phyloP scores from a whole-genome alignment of 1,140 invertebrate genomes.

The Homarus americanus region DNA sequence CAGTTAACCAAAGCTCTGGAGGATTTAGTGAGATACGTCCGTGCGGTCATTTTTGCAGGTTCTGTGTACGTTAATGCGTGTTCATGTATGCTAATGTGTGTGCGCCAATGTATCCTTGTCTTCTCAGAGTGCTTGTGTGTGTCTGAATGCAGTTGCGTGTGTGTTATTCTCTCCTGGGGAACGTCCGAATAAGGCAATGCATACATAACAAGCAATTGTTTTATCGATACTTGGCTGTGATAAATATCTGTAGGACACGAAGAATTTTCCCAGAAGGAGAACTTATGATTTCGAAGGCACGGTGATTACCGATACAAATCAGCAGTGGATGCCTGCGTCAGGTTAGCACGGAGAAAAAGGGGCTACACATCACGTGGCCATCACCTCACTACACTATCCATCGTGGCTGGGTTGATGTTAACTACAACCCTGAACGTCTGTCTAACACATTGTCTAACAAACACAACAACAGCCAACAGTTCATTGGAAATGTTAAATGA shows the following conservation, averaged over 20 bases:
- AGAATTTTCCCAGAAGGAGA: constrained; percentile 23
- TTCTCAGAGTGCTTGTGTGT: too few species aligned
- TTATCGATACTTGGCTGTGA: not conserved
- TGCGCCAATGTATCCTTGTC: too few species aligned
- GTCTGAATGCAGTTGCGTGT: not conserved
- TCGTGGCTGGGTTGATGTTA: not conserved
- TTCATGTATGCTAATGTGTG: too few species aligned
- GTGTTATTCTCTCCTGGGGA: not conserved
- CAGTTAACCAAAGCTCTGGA: too few species aligned
- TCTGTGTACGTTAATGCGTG: too few species aligned
- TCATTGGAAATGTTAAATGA: not conserved
- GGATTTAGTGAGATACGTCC: too few species aligned
- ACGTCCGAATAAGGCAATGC: not conserved
- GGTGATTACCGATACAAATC: constrained; percentile 47
- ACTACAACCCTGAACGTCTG: not conserved
- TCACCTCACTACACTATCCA: not conserved
- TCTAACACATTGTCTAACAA: not conserved
- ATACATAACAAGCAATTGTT: not conserved
- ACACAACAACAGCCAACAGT: not conserved
- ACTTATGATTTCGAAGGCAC: constrained; percentile 37
- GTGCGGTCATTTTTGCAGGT: too few species aligned
- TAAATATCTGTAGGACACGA: not conserved
- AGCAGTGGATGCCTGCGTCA: constrained; percentile 16
- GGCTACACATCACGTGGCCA: not conserved
- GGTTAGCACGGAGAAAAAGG: not conserved